A percentile compares a stretch with the other conserved stretches of the same genome.
phyloP scores from a whole-genome alignment of 2,888 invertebrate genomes.

The Alviniconcha strummeri region DNA sequence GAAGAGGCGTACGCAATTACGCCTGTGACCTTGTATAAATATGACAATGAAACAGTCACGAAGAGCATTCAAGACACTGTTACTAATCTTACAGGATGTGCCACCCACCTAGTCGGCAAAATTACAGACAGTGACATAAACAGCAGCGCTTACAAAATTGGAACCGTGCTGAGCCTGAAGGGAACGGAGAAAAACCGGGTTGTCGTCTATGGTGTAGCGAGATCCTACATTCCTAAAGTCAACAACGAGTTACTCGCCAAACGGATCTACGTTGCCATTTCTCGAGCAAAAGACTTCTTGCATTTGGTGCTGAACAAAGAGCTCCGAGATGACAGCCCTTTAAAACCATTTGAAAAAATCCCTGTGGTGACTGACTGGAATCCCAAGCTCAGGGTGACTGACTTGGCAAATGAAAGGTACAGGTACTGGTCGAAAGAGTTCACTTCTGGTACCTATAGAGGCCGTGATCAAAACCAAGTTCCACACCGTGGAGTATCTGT shows the following conservation, averaged over 20 bases:
- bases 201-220: neutral
- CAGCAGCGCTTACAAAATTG: neutral
- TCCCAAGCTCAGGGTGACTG: neutral
- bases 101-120: too few relatives aligned
- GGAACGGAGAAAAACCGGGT: neutral
- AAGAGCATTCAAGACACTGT: too few relatives aligned
- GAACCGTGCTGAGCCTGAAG: neutral
- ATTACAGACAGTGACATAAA: neutral
- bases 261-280: neutral
- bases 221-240: neutral
- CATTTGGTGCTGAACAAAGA: neutral
- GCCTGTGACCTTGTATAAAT: neutral
- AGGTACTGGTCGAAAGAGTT: neutral
- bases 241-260: neutral
- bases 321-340: neutral
- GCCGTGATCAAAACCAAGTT: neutral
- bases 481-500: neutral
- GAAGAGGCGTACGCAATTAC: neutral
- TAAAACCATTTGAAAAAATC: too few relatives aligned
- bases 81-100: neutral
- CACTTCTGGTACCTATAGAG: neutral
- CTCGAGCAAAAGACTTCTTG: neutral
- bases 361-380: too few relatives aligned
- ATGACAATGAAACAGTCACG: neutral
- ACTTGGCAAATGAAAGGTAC: neutral